Base-by-base conservation (phyloP, 2,113 vertebrate genomes). In the Alexandromys fortis region DNA sequence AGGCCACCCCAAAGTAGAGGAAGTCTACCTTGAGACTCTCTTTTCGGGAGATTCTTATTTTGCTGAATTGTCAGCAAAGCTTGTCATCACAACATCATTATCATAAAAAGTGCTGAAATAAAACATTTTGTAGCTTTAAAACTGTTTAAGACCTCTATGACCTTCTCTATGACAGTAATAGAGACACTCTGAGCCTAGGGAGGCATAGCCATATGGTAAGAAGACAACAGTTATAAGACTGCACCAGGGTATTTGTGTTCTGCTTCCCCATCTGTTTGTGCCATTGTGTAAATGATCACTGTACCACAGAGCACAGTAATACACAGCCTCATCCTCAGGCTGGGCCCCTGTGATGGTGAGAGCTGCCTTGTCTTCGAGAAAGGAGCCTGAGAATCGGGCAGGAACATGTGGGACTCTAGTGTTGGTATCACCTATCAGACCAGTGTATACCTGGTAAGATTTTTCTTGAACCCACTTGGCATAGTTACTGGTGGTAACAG, bases 401-500 rank as follows among this genome's bases (percentile, higher is more conserved):
- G 91, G 55, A 12, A 82, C 24, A 3, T 79, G 73, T 4, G 91
- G 45, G 1, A 0, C 0, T 1, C 0, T 0, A 3, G 1, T 63
- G 47, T 1, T 93, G 55, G 47, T 89, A 0, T 0, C 0, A 75
- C 2, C 3, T 92, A 68, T 70, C 2, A 95, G 4, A 21, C 26
- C 22, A 8, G 0, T 4, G 61, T 2, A 33, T 45, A 0, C 7
- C 21, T 78, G 42, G 45, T 42, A 26, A 22, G 79, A 2, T 11
- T 67, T 82, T 86, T 92, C 42, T 79, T 94, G 86, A 16, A 94
- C 2, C 86, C 81, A 94, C 0, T 0, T 0, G 3, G 86, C 72
- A 58, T 91, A 77, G 33, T 94, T 94, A 67, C 16, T 45, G 6
- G 90, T 67, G 38, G 86, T 95, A 28, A 95, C 7, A 0, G 94